These are phyloP conservation scores for Eupithecia dodoneata DNA, from an alignment of 2,888 invertebrate species.

Conservation along the genomic window DNA sequence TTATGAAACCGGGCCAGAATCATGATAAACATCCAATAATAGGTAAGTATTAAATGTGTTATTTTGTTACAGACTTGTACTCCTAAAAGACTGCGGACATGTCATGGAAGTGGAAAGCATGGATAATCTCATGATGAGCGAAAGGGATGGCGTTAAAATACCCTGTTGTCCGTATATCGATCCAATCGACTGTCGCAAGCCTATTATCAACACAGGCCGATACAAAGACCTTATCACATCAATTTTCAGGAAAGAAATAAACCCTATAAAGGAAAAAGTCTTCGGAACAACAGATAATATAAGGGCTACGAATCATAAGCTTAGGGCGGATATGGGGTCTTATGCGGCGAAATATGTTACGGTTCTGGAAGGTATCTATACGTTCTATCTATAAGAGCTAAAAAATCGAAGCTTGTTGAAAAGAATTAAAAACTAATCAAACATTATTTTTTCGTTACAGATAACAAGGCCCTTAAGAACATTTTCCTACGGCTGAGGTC, in stretches of 20 bases:
- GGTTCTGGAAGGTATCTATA: conserved; percentile 36
- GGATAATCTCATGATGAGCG: conserved; percentile 69
- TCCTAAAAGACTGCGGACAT: conserved; percentile 82
- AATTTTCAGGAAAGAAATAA: conserved; percentile 68
- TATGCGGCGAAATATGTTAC: conserved; percentile 34
- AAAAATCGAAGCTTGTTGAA: background rate
- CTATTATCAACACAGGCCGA: conserved; percentile 82
- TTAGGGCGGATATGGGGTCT: conserved; percentile 38
- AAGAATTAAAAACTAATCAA: background rate
- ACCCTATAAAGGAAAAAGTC: conserved; percentile 68
- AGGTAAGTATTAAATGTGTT: background rate
- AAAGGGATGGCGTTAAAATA: conserved; percentile 62
- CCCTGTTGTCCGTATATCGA: conserved; percentile 76
- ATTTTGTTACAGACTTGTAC: conserved; percentile 72
- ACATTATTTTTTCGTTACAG: conserved; percentile 46
- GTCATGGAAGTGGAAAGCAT: conserved; percentile 75
- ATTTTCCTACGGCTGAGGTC: conserved; percentile 39
- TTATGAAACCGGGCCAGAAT: background rate
- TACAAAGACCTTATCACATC: conserved; percentile 81
- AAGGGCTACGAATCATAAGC: conserved; percentile 43
- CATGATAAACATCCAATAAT: background rate
- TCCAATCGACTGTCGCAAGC: conserved; percentile 75
- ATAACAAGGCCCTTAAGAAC: conserved; percentile 35
- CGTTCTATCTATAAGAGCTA: background rate
- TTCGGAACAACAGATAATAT: conserved; percentile 65